Evolutionary conservation across 2,888 invertebrate genomes (phyloP).

Genomic region (Andrena camellia): DNA sequence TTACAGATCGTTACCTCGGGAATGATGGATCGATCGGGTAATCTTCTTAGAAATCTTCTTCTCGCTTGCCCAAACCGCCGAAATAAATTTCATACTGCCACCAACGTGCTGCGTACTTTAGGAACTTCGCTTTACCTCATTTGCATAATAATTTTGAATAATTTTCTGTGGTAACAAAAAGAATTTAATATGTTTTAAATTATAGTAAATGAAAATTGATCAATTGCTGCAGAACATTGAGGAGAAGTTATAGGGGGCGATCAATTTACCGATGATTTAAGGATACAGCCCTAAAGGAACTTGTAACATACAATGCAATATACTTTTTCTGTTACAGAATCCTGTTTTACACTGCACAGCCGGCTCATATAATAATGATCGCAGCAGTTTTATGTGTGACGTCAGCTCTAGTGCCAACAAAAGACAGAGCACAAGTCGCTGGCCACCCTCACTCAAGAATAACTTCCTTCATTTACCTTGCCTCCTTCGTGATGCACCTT

Average conservation of each 20-base stretch:
- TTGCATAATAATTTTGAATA: too few relatives aligned
- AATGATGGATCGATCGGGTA: slow-evolving; percentile 3
- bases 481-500: slow-evolving; percentile 92
- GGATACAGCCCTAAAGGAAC: too few relatives aligned
- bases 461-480: slow-evolving; percentile 89
- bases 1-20: slow-evolving; percentile 23
- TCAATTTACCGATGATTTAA: too few relatives aligned
- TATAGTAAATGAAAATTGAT: too few relatives aligned
- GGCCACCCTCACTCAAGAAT: slow-evolving; percentile 81
- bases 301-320: background rate
- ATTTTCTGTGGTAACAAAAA: too few relatives aligned
- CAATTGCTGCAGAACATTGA: too few relatives aligned
- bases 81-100: too few relatives aligned
- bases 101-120: too few relatives aligned
- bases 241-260: too few relatives aligned
- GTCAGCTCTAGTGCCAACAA: slow-evolving; percentile 78
- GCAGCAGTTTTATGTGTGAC: slow-evolving; percentile 87
- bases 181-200: too few relatives aligned
- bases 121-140: too few relatives aligned
- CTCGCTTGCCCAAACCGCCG: too few relatives aligned
- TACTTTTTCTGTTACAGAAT: slow-evolving; percentile 87
- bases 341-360: slow-evolving; percentile 91
- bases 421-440: slow-evolving; percentile 73
- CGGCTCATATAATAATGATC: slow-evolving; percentile 91
- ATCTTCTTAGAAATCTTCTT: background rate